These are phyloP conservation scores for Chinchilla lanigera DNA, from an alignment of 2,113 vertebrate species.

Conservation along the genomic window DNA sequence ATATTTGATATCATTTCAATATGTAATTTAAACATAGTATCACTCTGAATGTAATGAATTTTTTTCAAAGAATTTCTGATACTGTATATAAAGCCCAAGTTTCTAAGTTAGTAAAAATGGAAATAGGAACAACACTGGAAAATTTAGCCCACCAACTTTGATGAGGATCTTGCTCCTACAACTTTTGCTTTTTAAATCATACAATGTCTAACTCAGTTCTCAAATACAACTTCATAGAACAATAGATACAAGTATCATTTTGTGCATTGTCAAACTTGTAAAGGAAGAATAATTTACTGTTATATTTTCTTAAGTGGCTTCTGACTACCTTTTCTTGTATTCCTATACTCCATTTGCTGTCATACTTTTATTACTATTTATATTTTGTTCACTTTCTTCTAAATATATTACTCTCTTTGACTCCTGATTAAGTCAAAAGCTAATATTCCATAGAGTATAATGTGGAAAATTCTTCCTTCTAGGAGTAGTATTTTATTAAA, in stretches of 20 bases:
- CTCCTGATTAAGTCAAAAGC: background rate
- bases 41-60: background rate
- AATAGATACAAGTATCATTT: background rate
- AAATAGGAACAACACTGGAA: background rate
- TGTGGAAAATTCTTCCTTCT: background rate
- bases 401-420: background rate
- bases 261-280: background rate
- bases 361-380: background rate
- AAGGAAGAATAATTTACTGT: background rate
- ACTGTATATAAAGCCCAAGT: background rate
- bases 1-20: constrained; percentile 43
- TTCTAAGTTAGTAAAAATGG: background rate
- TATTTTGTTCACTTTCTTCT: background rate
- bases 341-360: background rate
- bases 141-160: background rate
- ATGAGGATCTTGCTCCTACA: background rate
- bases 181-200: constrained; percentile 19
- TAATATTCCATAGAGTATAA: background rate
- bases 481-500: background rate
- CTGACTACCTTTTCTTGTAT: background rate
- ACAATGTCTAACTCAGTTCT: background rate
- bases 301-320: background rate
- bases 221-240: background rate
- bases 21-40: constrained; percentile 43
- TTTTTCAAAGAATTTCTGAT: background rate